phyloP scores from a whole-genome alignment of 2,888 invertebrate species.

The Nudaria mundana region DNA sequence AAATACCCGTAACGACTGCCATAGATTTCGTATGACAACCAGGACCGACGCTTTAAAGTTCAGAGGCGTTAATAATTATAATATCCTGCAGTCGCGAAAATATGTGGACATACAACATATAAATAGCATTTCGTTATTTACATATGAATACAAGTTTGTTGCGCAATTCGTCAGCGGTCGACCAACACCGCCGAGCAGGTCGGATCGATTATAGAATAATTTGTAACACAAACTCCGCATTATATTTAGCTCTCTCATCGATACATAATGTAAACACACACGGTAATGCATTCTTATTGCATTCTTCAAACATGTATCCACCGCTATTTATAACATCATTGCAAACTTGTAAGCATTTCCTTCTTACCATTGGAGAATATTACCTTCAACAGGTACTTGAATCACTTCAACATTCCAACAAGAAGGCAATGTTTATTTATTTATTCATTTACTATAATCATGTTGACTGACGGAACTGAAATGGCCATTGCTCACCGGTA shows the following conservation, averaged over 20 bases:
- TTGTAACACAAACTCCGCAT: slow-evolving; percentile 3
- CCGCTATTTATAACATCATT: background rate
- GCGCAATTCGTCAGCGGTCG: background rate
- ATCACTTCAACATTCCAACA: background rate
- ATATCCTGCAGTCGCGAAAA: too few relatives aligned
- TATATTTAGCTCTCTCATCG: slow-evolving; percentile 9
- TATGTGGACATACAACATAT: background rate
- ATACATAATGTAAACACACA: slow-evolving; percentile 3
- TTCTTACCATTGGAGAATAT: background rate
- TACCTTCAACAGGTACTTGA: background rate
- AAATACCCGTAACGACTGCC: too few relatives aligned
- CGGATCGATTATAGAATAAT: slow-evolving; percentile 2
- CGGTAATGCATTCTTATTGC: background rate
- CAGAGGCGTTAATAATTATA: too few relatives aligned
- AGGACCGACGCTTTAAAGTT: too few relatives aligned
- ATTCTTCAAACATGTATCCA: background rate
- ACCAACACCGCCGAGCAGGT: background rate
- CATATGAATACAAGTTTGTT: slow-evolving; percentile 4
- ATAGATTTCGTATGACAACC: too few relatives aligned
- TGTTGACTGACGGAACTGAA: too few relatives aligned
- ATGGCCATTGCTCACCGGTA: too few relatives aligned
- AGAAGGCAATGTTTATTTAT: background rate
- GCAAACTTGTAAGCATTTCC: background rate
- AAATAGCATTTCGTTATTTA: background rate
- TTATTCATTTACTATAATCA: too few relatives aligned